Base-by-base conservation (phyloP, 2,888 invertebrate species). In the Heteromyza rotundicornis region DNA sequence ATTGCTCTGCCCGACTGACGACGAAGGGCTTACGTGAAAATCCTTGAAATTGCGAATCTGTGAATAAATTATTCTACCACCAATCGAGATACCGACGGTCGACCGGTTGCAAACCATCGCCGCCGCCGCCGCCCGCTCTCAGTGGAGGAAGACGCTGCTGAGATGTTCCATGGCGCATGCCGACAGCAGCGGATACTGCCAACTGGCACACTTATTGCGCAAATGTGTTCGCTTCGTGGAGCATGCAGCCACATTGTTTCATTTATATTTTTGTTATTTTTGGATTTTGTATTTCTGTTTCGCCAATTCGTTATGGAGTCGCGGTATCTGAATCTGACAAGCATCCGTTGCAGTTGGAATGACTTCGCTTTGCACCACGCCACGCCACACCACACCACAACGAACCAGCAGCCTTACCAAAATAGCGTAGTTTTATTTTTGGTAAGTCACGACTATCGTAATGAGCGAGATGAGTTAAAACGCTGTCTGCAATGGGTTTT, bases 361-460 rank as follows among this genome's bases (percentile, higher is more conserved):
- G 27, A 24, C 51, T 24, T 17, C 23, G 27, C 51, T 20, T 16
- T 40, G 40, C 40, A n/a, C 40, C 23, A 8, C 47, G 27, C 27
- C 10, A 27, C n/a, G n/a, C 27, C 27, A 27, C 27, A n/a, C 47
- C 7, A 2, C 20, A 14, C 8, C 20, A 19, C 8, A 17, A 20
- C 3, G 19, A 14, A 14, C 47, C 5, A 5, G 20, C 20, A 47
- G 47, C 20, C 47, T 17, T 14, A n/a, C 40, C 14, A n/a, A 40
- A n/a, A 40, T 40, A 40, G 40, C 40, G 40, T 40, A 7, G 40
- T 40, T 40, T 7, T 47, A 47, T 47, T 75, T 74, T 74, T 66
- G 76, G 74, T 76, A 71, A 74, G 74, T 74, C 74, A 74, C 74
- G 74, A 74, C 74, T 75, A 70, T 70, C 75, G 73, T 74, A 74